Conservation (phyloP, 2,113 vertebrate genomes). For the Neotoma lepida region DNA sequence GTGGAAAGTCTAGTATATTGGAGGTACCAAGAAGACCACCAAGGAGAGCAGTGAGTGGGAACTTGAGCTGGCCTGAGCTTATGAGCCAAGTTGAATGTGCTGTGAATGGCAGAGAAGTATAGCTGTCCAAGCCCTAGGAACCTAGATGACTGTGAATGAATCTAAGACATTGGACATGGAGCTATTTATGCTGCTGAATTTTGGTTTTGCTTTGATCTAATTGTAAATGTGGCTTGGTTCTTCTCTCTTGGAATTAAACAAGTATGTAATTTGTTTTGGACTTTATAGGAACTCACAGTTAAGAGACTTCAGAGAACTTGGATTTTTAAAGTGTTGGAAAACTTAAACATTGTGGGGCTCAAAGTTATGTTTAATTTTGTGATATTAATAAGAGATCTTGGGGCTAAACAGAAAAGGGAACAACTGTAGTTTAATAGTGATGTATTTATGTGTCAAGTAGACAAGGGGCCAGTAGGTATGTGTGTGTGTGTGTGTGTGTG, state of each 20-base stretch:
- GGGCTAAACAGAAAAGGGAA: background rate
- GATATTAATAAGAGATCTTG: background rate
- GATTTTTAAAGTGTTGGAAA: background rate
- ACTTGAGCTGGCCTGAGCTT: background rate
- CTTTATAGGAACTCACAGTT: background rate
- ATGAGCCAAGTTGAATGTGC: background rate
- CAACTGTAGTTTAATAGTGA: background rate
- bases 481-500: background rate
- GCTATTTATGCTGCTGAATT: background rate
- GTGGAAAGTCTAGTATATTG: background rate
- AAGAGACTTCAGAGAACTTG: background rate
- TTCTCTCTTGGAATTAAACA: background rate
- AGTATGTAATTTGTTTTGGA: no score
- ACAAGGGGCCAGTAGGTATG: background rate
- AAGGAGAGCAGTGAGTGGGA: background rate
- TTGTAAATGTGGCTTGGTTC: background rate
- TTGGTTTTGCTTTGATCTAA: background rate
- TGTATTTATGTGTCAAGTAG: background rate
- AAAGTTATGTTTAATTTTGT: background rate
- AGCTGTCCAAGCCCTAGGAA: background rate
- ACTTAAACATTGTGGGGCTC: background rate
- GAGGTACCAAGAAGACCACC: background rate
- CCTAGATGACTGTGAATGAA: background rate
- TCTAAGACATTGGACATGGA: background rate
- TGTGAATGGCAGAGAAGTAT: background rate